A percentile compares a stretch with the other conserved stretches of the same genome.
phyloP scores from a whole-genome alignment of 2,797 vertebrate genomes.

The Dromococcyx pavoninus region DNA sequence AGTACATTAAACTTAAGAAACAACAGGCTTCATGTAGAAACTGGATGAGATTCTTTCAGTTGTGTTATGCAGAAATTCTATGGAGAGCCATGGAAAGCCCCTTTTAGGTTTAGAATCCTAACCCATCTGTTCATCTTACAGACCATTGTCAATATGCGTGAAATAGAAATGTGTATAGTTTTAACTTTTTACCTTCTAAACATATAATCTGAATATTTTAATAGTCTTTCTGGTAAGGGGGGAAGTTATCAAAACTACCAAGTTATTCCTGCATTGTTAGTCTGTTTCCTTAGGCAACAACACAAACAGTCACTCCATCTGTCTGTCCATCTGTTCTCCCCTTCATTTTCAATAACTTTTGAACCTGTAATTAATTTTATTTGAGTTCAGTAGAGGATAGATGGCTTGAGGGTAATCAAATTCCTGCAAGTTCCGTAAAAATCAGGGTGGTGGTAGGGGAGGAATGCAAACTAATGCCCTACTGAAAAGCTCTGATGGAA shows the following conservation, averaged over 20 bases:
- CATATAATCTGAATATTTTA: background rate
- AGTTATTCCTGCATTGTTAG: conserved; percentile 14
- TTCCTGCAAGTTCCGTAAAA: background rate
- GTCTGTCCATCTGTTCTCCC: conserved; percentile 62
- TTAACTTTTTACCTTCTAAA: background rate
- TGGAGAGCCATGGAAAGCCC: background rate
- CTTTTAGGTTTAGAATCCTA: background rate
- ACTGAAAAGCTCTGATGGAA: background rate
- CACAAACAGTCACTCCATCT: conserved; percentile 56
- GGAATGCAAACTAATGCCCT: background rate
- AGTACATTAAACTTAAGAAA: background rate
- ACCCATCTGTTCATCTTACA: background rate
- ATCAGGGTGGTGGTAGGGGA: background rate
- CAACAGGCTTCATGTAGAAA: background rate
- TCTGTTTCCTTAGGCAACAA: conserved; percentile 44
- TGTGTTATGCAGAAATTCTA: background rate
- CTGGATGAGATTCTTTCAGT: background rate
- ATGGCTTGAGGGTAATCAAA: background rate
- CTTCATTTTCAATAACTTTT: conserved; percentile 52
- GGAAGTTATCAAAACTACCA: conserved; percentile 8
- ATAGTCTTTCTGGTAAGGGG: background rate
- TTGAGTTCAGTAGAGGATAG: conserved; percentile 10
- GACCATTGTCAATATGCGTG: background rate
- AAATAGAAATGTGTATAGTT: background rate
- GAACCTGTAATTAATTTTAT: conserved; percentile 41